Evolutionary conservation across 2,888 invertebrate species (phyloP).

Genomic region (Rhamphomyia laevipes): DNA sequence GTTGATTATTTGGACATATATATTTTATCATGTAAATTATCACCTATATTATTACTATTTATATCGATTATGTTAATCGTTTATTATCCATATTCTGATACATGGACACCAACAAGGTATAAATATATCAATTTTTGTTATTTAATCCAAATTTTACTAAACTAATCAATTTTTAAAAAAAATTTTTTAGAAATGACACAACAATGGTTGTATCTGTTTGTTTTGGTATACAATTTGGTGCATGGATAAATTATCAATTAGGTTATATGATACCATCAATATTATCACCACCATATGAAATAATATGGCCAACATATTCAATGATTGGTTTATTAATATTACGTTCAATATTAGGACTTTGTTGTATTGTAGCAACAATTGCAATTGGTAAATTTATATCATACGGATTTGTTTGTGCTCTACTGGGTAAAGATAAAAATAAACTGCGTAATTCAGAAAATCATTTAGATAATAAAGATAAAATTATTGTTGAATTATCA

Average conservation of each 20-base stretch:
- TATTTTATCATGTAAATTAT: constrained; percentile 52
- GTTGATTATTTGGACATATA: constrained; percentile 63
- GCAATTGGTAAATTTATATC: constrained; percentile 55
- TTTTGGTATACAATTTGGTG: constrained; percentile 63
- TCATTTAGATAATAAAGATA: constrained; percentile 54
- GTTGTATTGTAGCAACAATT: constrained; percentile 57
- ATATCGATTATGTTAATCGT: constrained; percentile 57
- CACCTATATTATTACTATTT: constrained; percentile 51
- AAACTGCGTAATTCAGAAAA: constrained; percentile 52
- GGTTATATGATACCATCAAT: constrained; percentile 53
- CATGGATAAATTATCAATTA: constrained; percentile 74
- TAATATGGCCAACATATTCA: constrained; percentile 66
- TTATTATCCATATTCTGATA: constrained; percentile 69
- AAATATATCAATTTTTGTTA: constrained; percentile 4
- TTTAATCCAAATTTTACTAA: not conserved
- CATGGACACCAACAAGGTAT: constrained; percentile 84
- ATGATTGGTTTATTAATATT: constrained; percentile 57
- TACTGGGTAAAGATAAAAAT: constrained; percentile 54
- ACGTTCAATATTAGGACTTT: constrained; percentile 63
- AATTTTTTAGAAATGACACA: constrained; percentile 67
- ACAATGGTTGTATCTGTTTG: constrained; percentile 75
- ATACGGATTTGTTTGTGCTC: constrained; percentile 56
- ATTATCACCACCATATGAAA: constrained; percentile 60
- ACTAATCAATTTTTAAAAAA: not conserved
- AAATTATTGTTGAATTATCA: constrained; percentile 66